Evolutionary conservation across 2,888 invertebrate genomes (phyloP), one percentile per base, ranked within the genome.

Genomic region (Rapana venosa): DNA sequence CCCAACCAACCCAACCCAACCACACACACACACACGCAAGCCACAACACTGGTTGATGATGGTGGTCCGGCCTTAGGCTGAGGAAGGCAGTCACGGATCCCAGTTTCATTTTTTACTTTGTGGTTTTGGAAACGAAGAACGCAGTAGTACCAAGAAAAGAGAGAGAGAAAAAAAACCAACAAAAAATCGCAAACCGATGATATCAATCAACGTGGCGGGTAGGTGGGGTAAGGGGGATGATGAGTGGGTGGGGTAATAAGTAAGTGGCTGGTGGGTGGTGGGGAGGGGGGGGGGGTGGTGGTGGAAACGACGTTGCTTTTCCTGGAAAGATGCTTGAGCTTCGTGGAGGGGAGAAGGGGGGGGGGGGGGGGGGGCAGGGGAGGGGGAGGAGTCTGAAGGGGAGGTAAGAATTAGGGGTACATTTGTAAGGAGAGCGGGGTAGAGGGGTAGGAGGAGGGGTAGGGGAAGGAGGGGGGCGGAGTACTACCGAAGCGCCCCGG

Each of bases 31-130:
- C 47, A 47, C 47, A 47, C 47, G 47, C 47, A 47, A 47, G 47
- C 47, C 47, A 47, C 47, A 47, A 47, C 47, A 47, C 47, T 47
- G 47, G 47, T 47, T 47, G 66, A 66, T 26, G 66, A 17, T 35
- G 35, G 79, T 79, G n/a, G n/a, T n/a, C n/a, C n/a, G n/a, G 79
- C 79, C 79, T 79, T 35, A 0, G 79, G 35, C 79, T 79, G 79
- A 79, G 35, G 79, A 79, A 79, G 79, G 79, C 79, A 79, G 79
- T 15, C 5, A 11, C 17, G 79, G 17, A 66, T 66, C 20, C 17
- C 17, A 17, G 13, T 26, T 66, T 66, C 20, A 2, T 66, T 66
- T 66, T 66, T 22, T 66, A 35, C 79, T 35, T 61, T 79, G 35
- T 79, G 32, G 32, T 35, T 79, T 74, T 74, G 30, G n/a, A 22